Evolutionary conservation across 2,113 vertebrate species (phyloP).

Genomic region (Embiotoca jacksoni): DNA sequence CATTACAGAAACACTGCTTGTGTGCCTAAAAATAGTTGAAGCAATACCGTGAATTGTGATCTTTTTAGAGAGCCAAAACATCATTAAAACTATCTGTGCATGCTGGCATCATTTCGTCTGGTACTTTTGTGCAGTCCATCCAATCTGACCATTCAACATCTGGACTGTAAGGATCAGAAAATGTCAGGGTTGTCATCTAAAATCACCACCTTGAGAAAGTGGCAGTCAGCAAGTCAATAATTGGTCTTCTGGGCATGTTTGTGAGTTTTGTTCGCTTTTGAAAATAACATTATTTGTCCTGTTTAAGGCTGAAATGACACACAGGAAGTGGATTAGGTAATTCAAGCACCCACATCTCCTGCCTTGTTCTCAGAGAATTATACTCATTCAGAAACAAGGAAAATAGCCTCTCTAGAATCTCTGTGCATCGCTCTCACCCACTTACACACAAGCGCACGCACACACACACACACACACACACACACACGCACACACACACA

Average conservation of each 20-base stretch:
- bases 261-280: constrained; percentile 19
- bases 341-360: constrained; percentile 32
- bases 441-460: neutral
- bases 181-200: constrained; percentile 17
- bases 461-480: neutral
- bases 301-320: constrained; percentile 2
- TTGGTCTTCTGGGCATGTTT: constrained; percentile 10
- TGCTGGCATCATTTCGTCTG: neutral
- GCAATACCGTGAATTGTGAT: neutral
- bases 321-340: constrained; percentile 11
- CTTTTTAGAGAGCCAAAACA: neutral
- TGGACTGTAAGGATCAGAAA: constrained; percentile 34
- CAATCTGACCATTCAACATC: constrained; percentile 18
- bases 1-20: neutral
- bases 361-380: constrained; percentile 34
- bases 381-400: constrained; percentile 36
- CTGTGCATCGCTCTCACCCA: constrained; percentile 5
- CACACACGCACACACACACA: too few species aligned
- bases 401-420: constrained; percentile 24
- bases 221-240: constrained; percentile 34
- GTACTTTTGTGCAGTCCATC: neutral
- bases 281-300: constrained; percentile 23
- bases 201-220: constrained; percentile 2
- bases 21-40: constrained; percentile 1
- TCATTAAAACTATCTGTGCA: neutral